phyloP scores from a whole-genome alignment of 2,888 invertebrate species.

The Heliconius aoede region DNA sequence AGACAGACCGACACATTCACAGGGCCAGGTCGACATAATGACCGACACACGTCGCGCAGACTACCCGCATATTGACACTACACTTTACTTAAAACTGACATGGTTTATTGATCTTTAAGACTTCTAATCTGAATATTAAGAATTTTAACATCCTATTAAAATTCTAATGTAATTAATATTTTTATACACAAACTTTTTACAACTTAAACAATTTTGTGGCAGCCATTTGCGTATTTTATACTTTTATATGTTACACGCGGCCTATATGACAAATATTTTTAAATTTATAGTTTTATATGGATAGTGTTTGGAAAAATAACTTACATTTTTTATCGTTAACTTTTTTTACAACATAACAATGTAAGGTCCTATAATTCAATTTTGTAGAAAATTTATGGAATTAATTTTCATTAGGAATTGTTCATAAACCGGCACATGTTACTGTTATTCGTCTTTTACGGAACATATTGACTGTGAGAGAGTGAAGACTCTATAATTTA shows the following conservation, averaged over 20 bases:
- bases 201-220: slow-evolving; percentile 16
- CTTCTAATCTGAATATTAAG: neutral
- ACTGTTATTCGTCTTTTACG: slow-evolving; percentile 9
- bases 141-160: slow-evolving; percentile 15
- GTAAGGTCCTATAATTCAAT: neutral
- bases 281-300: slow-evolving; percentile 18
- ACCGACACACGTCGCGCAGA: neutral
- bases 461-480: slow-evolving; percentile 15
- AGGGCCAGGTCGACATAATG: neutral
- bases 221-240: slow-evolving; percentile 17
- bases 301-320: neutral
- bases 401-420: slow-evolving; percentile 30
- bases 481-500: neutral
- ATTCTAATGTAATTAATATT: slow-evolving; percentile 12
- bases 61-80: neutral
- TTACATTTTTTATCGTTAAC: slow-evolving; percentile 5
- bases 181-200: slow-evolving; percentile 22
- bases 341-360: slow-evolving; percentile 1
- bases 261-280: slow-evolving; percentile 20
- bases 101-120: slow-evolving; percentile 10
- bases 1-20: neutral
- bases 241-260: slow-evolving; percentile 23
- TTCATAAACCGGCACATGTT: slow-evolving; percentile 23
- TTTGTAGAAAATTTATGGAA: slow-evolving; percentile 16
- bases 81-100: neutral